These are phyloP conservation scores for Microtus montanus DNA, from an alignment of 2,113 vertebrate genomes.

Conservation along the genomic window DNA sequence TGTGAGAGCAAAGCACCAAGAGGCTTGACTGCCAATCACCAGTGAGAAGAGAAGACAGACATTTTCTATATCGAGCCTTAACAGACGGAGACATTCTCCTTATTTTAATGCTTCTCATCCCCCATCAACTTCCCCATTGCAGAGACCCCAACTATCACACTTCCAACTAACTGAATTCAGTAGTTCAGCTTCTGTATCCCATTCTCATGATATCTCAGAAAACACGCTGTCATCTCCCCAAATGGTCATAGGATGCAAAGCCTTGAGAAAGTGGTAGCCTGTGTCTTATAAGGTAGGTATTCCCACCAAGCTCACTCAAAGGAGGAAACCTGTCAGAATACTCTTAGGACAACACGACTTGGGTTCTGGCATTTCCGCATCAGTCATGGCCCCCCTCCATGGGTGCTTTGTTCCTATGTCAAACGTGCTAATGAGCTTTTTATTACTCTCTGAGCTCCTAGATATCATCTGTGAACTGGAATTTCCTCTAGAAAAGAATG, in stretches of 20 bases:
- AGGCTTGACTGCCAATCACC: not conserved
- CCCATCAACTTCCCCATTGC: not conserved
- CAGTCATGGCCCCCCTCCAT: slow-evolving; percentile 47
- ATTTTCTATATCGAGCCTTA: not conserved
- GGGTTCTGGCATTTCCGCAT: not conserved
- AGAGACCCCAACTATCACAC: slow-evolving; percentile 27
- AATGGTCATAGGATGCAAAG: not conserved
- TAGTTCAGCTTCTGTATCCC: not conserved
- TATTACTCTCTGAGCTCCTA: slow-evolving; percentile 41
- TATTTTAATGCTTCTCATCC: not conserved
- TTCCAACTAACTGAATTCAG: slow-evolving; percentile 42
- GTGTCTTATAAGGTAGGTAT: not conserved
- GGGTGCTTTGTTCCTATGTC: slow-evolving; percentile 47
- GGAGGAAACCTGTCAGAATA: not conserved
- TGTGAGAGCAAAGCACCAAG: not conserved
- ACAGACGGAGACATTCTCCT: not conserved
- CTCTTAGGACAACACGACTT: not conserved
- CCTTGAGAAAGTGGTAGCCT: not conserved
- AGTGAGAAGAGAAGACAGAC: slow-evolving; percentile 12
- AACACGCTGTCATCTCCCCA: not conserved
- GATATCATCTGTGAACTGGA: slow-evolving; percentile 59
- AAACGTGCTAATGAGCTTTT: slow-evolving; percentile 62
- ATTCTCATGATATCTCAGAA: not conserved
- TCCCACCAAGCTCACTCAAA: slow-evolving; percentile 18
- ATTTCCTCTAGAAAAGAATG: slow-evolving; percentile 64